These are phyloP conservation scores for Spodoptera exigua DNA, from an alignment of 2,888 invertebrate species.

Conservation along the genomic window DNA sequence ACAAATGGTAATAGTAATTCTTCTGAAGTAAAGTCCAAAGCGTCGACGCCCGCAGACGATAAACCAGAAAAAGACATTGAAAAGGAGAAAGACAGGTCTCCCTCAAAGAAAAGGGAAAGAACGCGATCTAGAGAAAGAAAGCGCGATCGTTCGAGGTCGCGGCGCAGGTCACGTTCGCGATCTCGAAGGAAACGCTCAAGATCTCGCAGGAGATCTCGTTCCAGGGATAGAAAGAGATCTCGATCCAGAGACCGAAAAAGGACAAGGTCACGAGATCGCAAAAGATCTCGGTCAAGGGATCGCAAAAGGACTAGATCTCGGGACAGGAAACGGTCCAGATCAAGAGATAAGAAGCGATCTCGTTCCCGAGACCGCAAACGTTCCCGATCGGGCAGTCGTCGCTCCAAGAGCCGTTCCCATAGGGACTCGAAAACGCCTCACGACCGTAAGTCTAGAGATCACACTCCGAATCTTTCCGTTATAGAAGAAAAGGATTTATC, in stretches of 20 bases:
- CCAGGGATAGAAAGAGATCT: constrained; percentile 82
- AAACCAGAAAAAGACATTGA: constrained; percentile 61
- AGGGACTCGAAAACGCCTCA: constrained; percentile 82
- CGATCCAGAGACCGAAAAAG: constrained; percentile 88
- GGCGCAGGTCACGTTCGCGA: constrained; percentile 90
- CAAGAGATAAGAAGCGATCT: constrained; percentile 82
- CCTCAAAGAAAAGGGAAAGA: constrained; percentile 82
- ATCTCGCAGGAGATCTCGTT: constrained; percentile 79
- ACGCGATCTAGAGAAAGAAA: constrained; percentile 84
- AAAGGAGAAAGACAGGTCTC: constrained; percentile 74
- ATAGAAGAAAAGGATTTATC: constrained; percentile 72
- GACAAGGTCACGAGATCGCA: constrained; percentile 89
- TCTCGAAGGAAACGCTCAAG: constrained; percentile 85
- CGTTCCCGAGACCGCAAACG: constrained; percentile 84
- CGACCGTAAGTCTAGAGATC: constrained; percentile 79
- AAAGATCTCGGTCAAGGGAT: constrained; percentile 88
- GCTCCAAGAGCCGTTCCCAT: constrained; percentile 82
- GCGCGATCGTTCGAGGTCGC: constrained; percentile 88
- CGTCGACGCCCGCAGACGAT: constrained; percentile 74
- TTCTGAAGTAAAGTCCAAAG: constrained; percentile 74
- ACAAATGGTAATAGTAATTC: constrained; percentile 77
- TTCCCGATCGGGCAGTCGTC: constrained; percentile 78
- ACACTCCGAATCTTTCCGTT: constrained; percentile 73
- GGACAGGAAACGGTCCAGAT: constrained; percentile 85
- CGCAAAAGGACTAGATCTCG: constrained; percentile 83